Conservation (phyloP, 2,888 invertebrate genomes). For the Stegophylla sp. region DNA sequence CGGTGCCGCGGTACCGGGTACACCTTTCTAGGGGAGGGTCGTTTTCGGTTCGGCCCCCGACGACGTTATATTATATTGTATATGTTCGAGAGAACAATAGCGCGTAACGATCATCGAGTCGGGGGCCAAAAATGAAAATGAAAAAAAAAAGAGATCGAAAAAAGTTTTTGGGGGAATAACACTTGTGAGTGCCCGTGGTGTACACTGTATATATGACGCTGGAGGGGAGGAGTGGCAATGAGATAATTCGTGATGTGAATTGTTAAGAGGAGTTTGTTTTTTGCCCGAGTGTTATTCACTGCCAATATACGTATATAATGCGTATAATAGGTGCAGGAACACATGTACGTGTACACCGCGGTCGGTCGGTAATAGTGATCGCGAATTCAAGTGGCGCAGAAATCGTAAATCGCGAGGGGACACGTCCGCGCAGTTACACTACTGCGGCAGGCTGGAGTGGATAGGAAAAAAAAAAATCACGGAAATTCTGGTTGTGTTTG, state of each 20-base stretch:
- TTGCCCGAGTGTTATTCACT: conserved; percentile 18
- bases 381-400: conserved; percentile 38
- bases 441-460: background rate
- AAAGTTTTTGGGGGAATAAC: conserved; percentile 21
- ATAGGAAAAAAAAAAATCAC: background rate
- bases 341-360: background rate
- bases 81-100: conserved; percentile 43
- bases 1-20: background rate
- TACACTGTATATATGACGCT: background rate
- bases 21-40: conserved; percentile 28
- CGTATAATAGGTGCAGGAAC: background rate
- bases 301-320: background rate
- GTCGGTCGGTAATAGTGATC: background rate
- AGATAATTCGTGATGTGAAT: conserved; percentile 55
- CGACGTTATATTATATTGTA: background rate
- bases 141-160: background rate
- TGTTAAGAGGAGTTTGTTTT: conserved; percentile 38
- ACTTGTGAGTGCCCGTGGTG: conserved; percentile 2
- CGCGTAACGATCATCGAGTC: conserved; percentile 40
- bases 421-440: conserved; percentile 1
- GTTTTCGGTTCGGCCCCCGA: background rate
- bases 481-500: background rate
- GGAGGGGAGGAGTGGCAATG: conserved; percentile 29
- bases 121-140: background rate
- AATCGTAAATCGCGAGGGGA: conserved; percentile 27